A percentile compares a stretch with the other conserved stretches of the same genome.
phyloP scores from a whole-genome alignment of 1,140 invertebrate genomes.

The Ceratoteleas bidentatus region DNA sequence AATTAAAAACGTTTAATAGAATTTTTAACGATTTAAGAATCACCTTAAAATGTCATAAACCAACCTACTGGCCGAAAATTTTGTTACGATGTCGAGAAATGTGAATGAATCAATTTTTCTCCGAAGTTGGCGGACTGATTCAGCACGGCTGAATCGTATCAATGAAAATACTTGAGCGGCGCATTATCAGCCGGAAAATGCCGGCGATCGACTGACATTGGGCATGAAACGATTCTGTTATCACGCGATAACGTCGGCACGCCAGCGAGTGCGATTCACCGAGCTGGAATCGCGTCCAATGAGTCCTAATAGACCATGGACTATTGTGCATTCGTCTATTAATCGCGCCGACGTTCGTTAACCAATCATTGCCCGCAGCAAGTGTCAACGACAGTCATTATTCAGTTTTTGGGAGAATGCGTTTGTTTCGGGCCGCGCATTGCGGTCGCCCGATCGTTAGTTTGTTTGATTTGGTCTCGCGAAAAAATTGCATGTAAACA shows the following conservation, averaged over 20 bases:
- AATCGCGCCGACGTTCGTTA: conserved; percentile 72
- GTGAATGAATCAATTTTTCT: neutral
- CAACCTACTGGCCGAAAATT: too few species aligned
- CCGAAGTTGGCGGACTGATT: conserved; percentile 22
- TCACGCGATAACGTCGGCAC: conserved; percentile 60
- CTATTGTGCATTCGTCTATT: conserved; percentile 67
- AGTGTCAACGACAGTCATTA: conserved; percentile 64
- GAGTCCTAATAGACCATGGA: conserved; percentile 68
- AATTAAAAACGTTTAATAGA: too few species aligned
- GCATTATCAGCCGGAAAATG: conserved; percentile 45
- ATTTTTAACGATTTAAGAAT: too few species aligned
- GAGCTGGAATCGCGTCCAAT: conserved; percentile 61
- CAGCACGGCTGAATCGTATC: conserved; percentile 15
- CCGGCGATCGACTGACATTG: conserved; percentile 58
- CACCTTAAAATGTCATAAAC: too few species aligned
- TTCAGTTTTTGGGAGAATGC: conserved; percentile 29
- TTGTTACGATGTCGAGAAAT: too few species aligned
- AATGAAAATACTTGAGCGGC: conserved; percentile 42
- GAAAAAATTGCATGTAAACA: conserved; percentile 62
- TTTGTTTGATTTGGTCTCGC: conserved; percentile 13
- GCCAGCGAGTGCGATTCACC: conserved; percentile 32
- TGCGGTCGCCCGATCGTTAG: neutral
- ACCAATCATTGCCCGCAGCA: conserved; percentile 67
- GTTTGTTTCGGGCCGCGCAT: conserved; percentile 20
- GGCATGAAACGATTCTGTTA: conserved; percentile 64